phyloP scores from a whole-genome alignment of 64 coral and sea anemone species.

The Montipora cactus region DNA sequence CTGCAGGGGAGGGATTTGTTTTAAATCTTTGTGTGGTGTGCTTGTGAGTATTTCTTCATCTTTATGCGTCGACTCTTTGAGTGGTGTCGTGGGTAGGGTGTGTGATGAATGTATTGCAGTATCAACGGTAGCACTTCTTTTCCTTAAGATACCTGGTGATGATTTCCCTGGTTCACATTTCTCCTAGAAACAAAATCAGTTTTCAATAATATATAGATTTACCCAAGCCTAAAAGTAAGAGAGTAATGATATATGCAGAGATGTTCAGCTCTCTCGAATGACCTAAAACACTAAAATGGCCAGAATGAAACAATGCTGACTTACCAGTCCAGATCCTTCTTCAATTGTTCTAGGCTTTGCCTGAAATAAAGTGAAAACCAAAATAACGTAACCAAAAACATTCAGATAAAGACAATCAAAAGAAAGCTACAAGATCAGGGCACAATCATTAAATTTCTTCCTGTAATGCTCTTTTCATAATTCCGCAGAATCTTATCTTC shows the following conservation, averaged over 20 bases:
- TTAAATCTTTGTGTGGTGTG: conserved; percentile 31
- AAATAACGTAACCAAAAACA: not conserved
- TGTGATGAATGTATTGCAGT: not conserved
- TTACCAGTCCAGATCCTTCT: conserved; percentile 11
- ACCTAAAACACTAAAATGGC: no score
- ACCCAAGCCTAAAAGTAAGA: no score
- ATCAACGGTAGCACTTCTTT: conserved; percentile 67
- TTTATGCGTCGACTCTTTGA: conserved; percentile 42
- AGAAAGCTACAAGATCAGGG: no score
- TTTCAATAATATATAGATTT: not conserved
- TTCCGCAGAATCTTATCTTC: no score
- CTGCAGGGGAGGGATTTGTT: not conserved
- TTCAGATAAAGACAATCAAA: no score
- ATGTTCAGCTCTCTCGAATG: no score
- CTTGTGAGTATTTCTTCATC: conserved; percentile 7
- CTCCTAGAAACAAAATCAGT: conserved; percentile 35
- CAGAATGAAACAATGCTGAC: no score
- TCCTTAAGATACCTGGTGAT: conserved; percentile 51
- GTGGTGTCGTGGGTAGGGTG: conserved; percentile 66
- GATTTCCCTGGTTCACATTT: conserved; percentile 40
- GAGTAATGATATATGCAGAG: no score
- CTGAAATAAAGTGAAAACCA: not conserved
- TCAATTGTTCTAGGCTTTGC: conserved; percentile 12
- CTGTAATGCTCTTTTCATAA: no score
- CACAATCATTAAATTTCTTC: no score